Base-by-base conservation (phyloP, 2,113 vertebrate genomes). In the Gulo gulo region DNA sequence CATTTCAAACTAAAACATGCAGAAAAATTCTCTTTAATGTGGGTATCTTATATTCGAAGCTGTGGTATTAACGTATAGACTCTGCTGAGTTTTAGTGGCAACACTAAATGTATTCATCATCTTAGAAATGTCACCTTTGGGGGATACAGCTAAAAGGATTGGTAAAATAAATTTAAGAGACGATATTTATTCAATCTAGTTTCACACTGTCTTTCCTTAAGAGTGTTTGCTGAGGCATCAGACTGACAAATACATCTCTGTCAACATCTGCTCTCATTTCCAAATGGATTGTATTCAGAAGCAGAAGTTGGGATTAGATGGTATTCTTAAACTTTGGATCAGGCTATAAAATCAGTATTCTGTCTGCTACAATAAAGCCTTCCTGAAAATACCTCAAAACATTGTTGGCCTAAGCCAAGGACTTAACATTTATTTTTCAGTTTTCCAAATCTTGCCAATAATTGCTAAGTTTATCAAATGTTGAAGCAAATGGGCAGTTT, bases 241-340 rank as follows among this genome's bases (percentile, higher is more conserved):
- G 91, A 96, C 42, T 81, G 91, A 78, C 97, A 97, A 97, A 96
- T 91, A 57, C 82, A 98, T 73, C 83, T 98, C 86, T 98, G 61
- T 98, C 97, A 98, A 98, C 97, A 97, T 97, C 95, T 97, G 95
- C 34, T 97, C 88, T 95, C 69, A 71, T 97, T 97, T 97, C 67
- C 59, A 95, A 94, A 95, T 45, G 93, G 91, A 96, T 94, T 96
- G 73, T 84, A 81, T 97, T 97, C 29, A 6, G 91, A 97, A 97
- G 63, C 86, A 94, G 45, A 87, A 87, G 52, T 90, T 94, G 86
- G 36, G 74, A 95, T 96, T 97, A 96, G 86, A 82, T 88, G 59
- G 93, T 97, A 95, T 97, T 96, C 93, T 97, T 97, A 94, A 97
- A 92, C 61, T 73, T 93, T 94, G 86, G 31, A 95, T 84, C 78